These are phyloP conservation scores for Tupiocoris notatus DNA, from an alignment of 2,888 invertebrate genomes.

Conservation along the genomic window DNA sequence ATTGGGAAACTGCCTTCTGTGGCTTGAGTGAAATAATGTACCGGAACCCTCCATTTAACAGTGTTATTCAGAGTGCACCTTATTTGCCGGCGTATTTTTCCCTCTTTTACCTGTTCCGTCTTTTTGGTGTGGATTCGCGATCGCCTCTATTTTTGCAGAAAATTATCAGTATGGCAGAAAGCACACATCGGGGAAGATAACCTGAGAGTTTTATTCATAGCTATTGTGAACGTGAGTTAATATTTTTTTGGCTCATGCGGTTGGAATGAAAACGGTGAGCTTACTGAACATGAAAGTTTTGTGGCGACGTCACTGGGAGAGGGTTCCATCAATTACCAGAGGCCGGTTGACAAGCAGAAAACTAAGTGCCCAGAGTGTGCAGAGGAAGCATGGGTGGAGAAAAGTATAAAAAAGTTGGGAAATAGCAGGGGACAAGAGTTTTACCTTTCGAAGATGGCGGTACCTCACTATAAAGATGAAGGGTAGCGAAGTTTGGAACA, in stretches of 20 bases:
- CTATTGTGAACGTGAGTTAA: not conserved
- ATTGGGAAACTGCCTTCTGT: too few species aligned
- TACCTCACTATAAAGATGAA: not conserved
- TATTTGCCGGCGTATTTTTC: too few species aligned
- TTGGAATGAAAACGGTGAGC: not conserved
- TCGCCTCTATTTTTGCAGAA: not conserved
- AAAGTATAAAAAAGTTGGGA: too few species aligned
- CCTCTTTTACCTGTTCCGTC: too few species aligned
- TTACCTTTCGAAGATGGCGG: not conserved
- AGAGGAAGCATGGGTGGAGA: not conserved
- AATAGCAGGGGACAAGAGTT: not conserved
- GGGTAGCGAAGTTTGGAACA: slow-evolving; percentile 13
- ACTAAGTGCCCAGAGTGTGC: not conserved
- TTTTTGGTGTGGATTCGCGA: too few species aligned
- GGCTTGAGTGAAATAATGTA: too few species aligned
- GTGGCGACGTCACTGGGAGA: not conserved
- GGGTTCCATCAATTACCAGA: slow-evolving; percentile 6
- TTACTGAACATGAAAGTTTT: not conserved
- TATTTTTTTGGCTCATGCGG: not conserved
- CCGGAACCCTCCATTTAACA: too few species aligned
- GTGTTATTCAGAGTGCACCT: too few species aligned
- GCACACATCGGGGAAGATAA: not conserved
- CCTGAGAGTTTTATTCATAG: not conserved
- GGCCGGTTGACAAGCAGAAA: not conserved
- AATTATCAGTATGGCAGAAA: not conserved